Conservation (phyloP, 2,888 invertebrate species). For the Campoletis raptor region DNA sequence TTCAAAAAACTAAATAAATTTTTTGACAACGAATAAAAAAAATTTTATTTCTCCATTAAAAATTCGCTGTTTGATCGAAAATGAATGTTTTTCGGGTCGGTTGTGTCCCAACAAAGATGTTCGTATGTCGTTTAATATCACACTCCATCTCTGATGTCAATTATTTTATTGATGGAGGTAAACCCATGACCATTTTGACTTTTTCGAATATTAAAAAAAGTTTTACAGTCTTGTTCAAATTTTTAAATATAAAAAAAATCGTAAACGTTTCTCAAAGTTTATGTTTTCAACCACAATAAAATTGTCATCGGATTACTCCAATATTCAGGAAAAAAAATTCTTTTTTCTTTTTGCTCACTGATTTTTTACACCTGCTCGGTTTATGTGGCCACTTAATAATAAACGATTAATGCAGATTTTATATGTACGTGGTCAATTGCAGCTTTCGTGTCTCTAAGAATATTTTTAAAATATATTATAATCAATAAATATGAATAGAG, state of each 20-base stretch:
- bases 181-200: no score
- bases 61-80: no score
- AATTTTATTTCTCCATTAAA: no score
- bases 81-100: no score
- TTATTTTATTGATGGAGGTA: background rate
- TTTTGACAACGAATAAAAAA: no score
- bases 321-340: background rate
- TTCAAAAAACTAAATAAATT: no score
- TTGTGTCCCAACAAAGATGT: no score
- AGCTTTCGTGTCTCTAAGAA: constrained; percentile 57
- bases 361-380: background rate
- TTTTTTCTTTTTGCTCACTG: background rate
- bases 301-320: background rate
- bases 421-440: constrained; percentile 58
- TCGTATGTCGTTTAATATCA: background rate
- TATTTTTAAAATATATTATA: constrained; percentile 41
- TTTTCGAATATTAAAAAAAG: background rate
- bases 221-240: background rate
- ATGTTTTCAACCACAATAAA: background rate
- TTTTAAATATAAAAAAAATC: background rate
- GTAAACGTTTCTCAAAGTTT: background rate
- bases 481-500: constrained; percentile 63
- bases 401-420: constrained; percentile 47
- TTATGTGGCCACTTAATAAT: constrained; percentile 5
- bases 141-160: background rate